Percentiles rank a stretch among this genome's conserved stretches.
These are phyloP conservation scores for Agrypnus murinus DNA, from an alignment of 2,888 invertebrate genomes.

Conservation along the genomic window DNA sequence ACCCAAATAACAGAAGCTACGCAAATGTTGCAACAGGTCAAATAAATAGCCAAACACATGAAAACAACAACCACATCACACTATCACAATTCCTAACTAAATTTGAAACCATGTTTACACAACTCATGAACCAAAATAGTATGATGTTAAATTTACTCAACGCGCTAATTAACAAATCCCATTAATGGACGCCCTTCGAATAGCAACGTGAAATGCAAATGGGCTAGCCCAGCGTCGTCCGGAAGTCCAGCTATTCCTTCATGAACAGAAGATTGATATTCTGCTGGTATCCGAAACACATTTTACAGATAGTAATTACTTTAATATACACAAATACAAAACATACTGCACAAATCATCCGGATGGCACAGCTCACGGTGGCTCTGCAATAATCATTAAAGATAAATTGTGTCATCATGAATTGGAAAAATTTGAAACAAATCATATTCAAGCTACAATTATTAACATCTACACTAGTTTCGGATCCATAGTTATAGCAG, in stretches of 20 bases:
- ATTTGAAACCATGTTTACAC: no score
- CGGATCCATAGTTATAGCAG: background rate
- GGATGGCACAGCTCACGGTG: background rate
- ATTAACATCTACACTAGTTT: background rate
- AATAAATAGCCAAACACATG: no score
- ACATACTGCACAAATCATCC: no score
- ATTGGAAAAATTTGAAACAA: no score
- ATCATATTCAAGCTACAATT: conserved; percentile 5
- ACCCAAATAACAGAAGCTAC: background rate
- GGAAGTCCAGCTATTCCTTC: background rate
- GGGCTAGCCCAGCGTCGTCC: background rate
- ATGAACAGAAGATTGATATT: background rate
- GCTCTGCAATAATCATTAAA: background rate
- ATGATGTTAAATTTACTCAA: no score
- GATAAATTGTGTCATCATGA: conserved; percentile 1
- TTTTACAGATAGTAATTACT: background rate
- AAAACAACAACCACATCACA: background rate
- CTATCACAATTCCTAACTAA: no score
- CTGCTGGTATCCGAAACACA: background rate
- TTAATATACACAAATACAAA: background rate
- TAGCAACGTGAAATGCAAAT: no score
- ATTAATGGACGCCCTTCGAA: background rate
- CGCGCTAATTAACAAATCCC: conserved; percentile 1
- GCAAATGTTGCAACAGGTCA: background rate
- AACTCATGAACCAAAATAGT: no score